phyloP scores from a whole-genome alignment of 1,140 invertebrate genomes.

The Geopemphigus sp. region DNA sequence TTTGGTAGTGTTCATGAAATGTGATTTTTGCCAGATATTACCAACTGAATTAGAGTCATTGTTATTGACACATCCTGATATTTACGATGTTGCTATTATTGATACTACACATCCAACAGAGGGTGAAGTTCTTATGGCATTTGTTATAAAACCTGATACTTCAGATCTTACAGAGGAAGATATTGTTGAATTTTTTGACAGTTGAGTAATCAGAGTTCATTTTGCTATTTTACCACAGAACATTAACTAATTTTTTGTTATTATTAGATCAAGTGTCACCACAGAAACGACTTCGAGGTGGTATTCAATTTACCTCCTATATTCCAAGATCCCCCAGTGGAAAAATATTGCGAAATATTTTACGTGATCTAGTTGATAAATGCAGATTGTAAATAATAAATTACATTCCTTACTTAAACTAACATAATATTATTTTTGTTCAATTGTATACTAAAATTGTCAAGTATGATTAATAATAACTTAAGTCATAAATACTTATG shows the following conservation, averaged over 20 bases:
- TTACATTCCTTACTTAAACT: too few relatives aligned
- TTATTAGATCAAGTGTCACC: conserved; percentile 61
- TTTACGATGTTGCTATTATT: conserved; percentile 71
- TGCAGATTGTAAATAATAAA: conserved; percentile 27
- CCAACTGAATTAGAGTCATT: conserved; percentile 73
- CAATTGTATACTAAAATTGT: too few relatives aligned
- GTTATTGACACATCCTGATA: conserved; percentile 63
- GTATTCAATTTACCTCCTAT: conserved; percentile 65
- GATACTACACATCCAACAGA: conserved; percentile 64
- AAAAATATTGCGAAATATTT: conserved; percentile 69
- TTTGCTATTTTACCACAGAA: not conserved
- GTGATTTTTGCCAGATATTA: conserved; percentile 57
- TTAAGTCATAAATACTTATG: too few relatives aligned
- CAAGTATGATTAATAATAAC: too few relatives aligned
- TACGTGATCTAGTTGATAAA: conserved; percentile 56
- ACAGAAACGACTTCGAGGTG: conserved; percentile 67
- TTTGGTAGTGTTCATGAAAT: not conserved
- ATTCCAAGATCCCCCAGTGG: conserved; percentile 74
- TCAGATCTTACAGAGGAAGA: conserved; percentile 57
- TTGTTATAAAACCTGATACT: conserved; percentile 61
- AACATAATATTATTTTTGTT: too few relatives aligned
- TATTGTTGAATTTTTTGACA: conserved; percentile 61
- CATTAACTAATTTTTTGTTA: conserved; percentile 5
- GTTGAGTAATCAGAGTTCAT: conserved; percentile 10
- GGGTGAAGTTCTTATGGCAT: conserved; percentile 67